Evolutionary conservation across 53 echinoderm and acorn worm species (phyloP).

Genomic region (Paelopatides confundens): DNA sequence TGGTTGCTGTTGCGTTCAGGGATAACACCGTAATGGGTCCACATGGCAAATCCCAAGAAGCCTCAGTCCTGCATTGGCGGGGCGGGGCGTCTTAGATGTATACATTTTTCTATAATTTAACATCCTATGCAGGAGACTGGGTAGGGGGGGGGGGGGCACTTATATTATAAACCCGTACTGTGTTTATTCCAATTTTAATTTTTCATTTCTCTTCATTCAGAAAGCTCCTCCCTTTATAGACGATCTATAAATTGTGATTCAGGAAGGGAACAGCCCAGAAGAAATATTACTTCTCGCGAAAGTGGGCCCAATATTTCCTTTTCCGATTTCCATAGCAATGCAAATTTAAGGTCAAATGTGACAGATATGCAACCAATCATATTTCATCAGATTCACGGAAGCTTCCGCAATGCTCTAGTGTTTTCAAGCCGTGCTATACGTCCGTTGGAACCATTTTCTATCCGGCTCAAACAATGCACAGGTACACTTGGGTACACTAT

Average conservation of each 20-base stretch:
- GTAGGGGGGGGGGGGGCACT: no score
- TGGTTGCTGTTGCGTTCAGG: no score
- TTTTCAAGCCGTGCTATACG: slow-evolving; percentile 83
- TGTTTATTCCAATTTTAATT: no score
- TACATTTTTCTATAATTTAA: no score
- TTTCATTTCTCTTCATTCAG: neutral
- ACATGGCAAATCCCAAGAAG: no score
- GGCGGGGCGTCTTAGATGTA: no score
- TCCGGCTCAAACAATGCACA: slow-evolving; percentile 87
- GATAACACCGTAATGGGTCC: no score
- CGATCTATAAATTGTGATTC: neutral
- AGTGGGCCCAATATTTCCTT: slow-evolving; percentile 69
- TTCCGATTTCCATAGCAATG: no score
- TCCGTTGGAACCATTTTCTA: slow-evolving; percentile 71
- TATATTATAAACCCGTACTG: no score
- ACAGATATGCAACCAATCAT: slow-evolving; percentile 60
- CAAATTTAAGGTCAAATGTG: no score
- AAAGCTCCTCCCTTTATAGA: neutral
- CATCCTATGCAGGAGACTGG: no score
- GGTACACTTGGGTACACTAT: slow-evolving; percentile 92
- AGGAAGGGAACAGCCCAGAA: slow-evolving; percentile 1
- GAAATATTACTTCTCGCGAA: slow-evolving; percentile 47
- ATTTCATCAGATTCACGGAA: slow-evolving; percentile 89
- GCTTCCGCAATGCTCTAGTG: slow-evolving; percentile 99
- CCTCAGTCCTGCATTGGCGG: no score